Evolutionary conservation across 1,140 invertebrate species (phyloP), one percentile per base, ranked within the genome.

Genomic region (Rhynchophorus ferrugineus): DNA sequence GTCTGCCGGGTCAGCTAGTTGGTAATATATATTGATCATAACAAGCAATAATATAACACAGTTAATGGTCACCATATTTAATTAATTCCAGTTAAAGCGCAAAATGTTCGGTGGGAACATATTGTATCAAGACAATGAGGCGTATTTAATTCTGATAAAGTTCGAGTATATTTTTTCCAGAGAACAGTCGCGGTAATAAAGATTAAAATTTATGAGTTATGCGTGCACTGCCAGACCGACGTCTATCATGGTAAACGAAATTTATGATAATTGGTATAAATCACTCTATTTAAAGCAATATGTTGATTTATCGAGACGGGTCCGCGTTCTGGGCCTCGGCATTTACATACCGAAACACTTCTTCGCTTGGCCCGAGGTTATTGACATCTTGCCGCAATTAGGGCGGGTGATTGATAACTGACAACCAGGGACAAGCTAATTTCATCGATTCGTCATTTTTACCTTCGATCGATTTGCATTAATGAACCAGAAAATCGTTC

Each of bases 281-380:
- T 54, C 52, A 54, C 52, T 54, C 52, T 48, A 54, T 54, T 54
- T 54, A 54, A 54, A 54, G 52, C 45, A 54, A 54, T 54, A 48
- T 48, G 52, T 54, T 54, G 52, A 54, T 54, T 54, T 54, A 54
- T 54, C 45, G 38, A 35, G 16, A 3, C 50, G 36, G 35, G 43
- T 47, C 43, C 50, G 44, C 44, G 44, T 44, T 42, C 34, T 34
- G 22, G n/a, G 20, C 6, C 24, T 9, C 36, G 11, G 37, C 52
- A 54, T 54, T 54, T 54, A 37, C 52, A 54, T 54, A 54, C 39
- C 45, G 38, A 54, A 54, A 43, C 44, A 54, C 52, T 47, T 48
- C 52, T 54, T 54, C 45, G 44, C 37, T 42, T 54, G 37, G 52
- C 44, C 52, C 20, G 38, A 54, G 52, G 52, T 54, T 54, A 54